A percentile compares a stretch with the other conserved stretches of the same genome.
Conservation (phyloP, 1,140 invertebrate species). For the Lasaia peninsularis region DNA sequence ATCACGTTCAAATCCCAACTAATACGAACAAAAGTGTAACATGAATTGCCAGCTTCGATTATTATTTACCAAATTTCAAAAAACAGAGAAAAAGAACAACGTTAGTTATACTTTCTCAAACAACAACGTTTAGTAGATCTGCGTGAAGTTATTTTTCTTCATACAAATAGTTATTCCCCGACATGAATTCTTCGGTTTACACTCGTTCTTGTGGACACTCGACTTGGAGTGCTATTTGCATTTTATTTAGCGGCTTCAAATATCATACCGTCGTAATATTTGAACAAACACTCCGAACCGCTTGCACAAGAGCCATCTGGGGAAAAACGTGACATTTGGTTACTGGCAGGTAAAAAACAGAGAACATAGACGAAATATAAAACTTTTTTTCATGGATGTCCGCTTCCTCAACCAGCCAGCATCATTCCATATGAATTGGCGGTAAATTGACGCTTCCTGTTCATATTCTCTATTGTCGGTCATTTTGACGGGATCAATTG, state of each 20-base stretch:
- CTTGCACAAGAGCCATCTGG: slow-evolving; percentile 74
- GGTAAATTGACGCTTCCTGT: slow-evolving; percentile 73
- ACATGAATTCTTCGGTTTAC: slow-evolving; percentile 49
- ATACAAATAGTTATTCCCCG: not conserved
- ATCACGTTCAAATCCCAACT: not conserved
- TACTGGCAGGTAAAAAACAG: slow-evolving; percentile 46
- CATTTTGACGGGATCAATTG: slow-evolving; percentile 67
- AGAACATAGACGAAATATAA: slow-evolving; percentile 49
- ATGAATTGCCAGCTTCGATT: no score
- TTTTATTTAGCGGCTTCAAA: slow-evolving; percentile 75
- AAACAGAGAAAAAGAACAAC: no score
- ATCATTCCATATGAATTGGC: slow-evolving; percentile 70
- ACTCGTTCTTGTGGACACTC: slow-evolving; percentile 51
- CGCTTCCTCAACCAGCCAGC: slow-evolving; percentile 42
- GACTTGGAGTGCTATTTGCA: slow-evolving; percentile 65
- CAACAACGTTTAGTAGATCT: no score
- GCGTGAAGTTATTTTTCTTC: not conserved
- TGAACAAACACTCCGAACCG: slow-evolving; percentile 61
- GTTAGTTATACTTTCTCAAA: no score
- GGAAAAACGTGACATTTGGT: slow-evolving; percentile 62
- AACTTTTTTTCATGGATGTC: slow-evolving; percentile 59
- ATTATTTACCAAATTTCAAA: no score
- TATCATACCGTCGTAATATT: slow-evolving; percentile 74
- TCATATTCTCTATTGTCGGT: slow-evolving; percentile 64
- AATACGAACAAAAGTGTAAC: not conserved